phyloP scores from a whole-genome alignment of 2,797 vertebrate genomes.

The Scomberomorus guttatus region DNA sequence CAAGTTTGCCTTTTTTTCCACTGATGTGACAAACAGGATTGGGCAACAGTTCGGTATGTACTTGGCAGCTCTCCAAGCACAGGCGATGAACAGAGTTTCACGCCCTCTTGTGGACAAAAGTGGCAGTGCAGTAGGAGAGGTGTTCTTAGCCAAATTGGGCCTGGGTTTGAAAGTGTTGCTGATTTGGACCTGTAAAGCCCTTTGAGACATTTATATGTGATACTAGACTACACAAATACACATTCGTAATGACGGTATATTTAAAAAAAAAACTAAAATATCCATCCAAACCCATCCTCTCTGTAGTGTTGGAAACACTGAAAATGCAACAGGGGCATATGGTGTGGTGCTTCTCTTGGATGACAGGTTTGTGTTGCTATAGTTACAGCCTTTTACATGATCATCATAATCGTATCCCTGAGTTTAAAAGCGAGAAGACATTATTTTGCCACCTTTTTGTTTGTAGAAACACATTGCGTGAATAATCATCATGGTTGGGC shows the following conservation, averaged over 20 bases:
- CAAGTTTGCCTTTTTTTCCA: conserved; percentile 45
- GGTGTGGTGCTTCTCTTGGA: conserved; percentile 38
- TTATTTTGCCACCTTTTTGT: background rate
- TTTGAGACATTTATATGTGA: background rate
- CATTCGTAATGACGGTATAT: background rate
- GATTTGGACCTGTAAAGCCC: background rate
- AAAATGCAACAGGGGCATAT: conserved; percentile 47
- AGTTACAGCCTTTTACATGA: conserved; percentile 67
- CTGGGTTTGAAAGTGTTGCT: background rate
- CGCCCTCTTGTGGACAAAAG: conserved; percentile 72
- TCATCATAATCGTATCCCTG: conserved; percentile 34
- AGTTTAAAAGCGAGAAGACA: conserved; percentile 16
- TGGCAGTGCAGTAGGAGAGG: conserved; percentile 15
- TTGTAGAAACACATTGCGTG: background rate
- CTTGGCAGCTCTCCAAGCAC: conserved; percentile 31
- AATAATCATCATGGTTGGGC: background rate
- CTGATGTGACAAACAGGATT: conserved; percentile 65
- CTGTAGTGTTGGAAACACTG: conserved; percentile 34
- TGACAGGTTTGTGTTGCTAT: conserved; percentile 71
- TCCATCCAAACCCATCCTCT: background rate
- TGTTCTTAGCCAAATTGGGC: background rate
- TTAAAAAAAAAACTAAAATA: background rate
- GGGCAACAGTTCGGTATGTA: conserved; percentile 66
- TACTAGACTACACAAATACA: background rate
- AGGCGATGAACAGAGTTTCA: conserved; percentile 12